These are phyloP conservation scores for Tachysurus vachellii DNA, from an alignment of 2,113 vertebrate genomes.

Conservation along the genomic window DNA sequence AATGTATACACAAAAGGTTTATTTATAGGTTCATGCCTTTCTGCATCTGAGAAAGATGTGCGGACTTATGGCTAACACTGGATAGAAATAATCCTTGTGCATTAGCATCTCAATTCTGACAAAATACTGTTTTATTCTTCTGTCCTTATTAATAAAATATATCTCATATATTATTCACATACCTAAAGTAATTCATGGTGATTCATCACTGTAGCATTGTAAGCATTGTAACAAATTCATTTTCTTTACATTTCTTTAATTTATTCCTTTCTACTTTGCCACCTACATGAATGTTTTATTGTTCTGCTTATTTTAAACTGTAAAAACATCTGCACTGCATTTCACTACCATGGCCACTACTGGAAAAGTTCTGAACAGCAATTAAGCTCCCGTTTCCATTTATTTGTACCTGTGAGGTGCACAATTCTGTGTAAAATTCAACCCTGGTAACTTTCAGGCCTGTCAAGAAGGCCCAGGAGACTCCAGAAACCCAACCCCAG, in stretches of 20 bases:
- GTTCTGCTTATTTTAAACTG: background rate
- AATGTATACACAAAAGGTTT: background rate
- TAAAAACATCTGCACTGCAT: background rate
- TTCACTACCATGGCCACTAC: background rate
- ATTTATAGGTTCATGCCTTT: background rate
- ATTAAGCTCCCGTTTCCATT: slow-evolving; percentile 6
- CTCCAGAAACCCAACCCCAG: background rate
- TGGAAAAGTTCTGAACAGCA: background rate
- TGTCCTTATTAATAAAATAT: background rate
- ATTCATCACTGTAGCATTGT: background rate
- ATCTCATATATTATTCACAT: background rate
- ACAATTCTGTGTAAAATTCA: slow-evolving; percentile 33
- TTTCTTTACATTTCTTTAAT: too few relatives aligned
- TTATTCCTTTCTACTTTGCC: background rate
- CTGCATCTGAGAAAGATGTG: background rate
- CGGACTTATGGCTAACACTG: background rate
- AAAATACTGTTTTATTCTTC: background rate
- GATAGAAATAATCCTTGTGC: background rate
- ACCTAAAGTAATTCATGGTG: background rate
- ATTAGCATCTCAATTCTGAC: background rate
- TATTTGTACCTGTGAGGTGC: background rate
- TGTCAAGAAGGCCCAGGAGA: slow-evolving; percentile 18
- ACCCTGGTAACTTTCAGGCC: slow-evolving; percentile 38
- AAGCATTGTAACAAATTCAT: background rate
- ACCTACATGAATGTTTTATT: background rate